A percentile compares a stretch with the other conserved stretches of the same genome.
Conservation (phyloP, 2,888 invertebrate species). For the Ennomos quercinarius region DNA sequence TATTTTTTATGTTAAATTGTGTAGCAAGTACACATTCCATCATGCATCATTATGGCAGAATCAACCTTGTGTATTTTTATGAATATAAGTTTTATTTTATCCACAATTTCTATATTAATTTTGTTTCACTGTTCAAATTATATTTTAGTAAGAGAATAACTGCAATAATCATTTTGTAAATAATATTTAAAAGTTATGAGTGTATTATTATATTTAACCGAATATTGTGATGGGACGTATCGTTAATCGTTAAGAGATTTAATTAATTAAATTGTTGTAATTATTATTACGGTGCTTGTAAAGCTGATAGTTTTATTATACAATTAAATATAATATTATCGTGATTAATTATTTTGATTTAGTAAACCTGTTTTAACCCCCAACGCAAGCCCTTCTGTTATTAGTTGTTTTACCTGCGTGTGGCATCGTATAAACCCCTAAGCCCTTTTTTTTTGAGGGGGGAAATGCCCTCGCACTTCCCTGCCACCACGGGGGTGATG, state of each 20-base stretch:
- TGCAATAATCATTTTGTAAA: neutral
- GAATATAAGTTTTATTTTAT: too few relatives aligned
- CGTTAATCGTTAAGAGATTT: constrained; percentile 68
- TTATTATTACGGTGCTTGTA: constrained; percentile 74
- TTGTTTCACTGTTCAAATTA: constrained; percentile 1
- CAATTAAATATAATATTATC: constrained; percentile 49
- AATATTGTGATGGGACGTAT: constrained; percentile 46
- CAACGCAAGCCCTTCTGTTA: too few relatives aligned
- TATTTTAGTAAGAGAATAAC: constrained; percentile 1
- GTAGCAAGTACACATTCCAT: constrained; percentile 24
- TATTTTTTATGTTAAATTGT: constrained; percentile 27
- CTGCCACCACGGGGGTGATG: too few relatives aligned
- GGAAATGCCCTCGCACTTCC: too few relatives aligned
- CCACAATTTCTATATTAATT: neutral
- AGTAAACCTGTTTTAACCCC: too few relatives aligned
- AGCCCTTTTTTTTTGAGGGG: too few relatives aligned
- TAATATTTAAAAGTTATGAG: constrained; percentile 1
- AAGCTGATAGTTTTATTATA: constrained; percentile 65
- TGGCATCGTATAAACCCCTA: too few relatives aligned
- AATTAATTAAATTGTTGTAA: constrained; percentile 63
- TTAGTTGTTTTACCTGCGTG: too few relatives aligned
- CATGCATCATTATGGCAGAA: neutral
- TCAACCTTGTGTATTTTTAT: too few relatives aligned
- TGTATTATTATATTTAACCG: constrained; percentile 19
- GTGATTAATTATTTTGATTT: constrained; percentile 33